Percentiles rank a stretch among this genome's conserved stretches.
These are phyloP conservation scores for Dinocampus coccinellae DNA, from an alignment of 2,888 invertebrate species.

Conservation along the genomic window DNA sequence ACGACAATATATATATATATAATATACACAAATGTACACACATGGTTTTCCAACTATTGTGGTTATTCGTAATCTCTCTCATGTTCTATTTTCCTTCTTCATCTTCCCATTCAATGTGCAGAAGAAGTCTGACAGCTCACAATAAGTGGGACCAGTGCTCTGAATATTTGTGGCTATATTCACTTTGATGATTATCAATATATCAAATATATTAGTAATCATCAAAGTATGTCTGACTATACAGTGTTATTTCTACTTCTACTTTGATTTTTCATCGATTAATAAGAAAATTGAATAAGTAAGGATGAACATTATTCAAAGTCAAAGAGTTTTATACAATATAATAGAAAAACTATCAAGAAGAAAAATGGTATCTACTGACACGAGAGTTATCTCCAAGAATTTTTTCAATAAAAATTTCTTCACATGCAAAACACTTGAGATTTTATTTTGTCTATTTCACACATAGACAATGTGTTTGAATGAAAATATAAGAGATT, in stretches of 20 bases:
- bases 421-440: neutral
- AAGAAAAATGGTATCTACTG: neutral
- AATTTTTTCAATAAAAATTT: neutral
- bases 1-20: too few species aligned
- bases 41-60: neutral
- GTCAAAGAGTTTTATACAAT: neutral
- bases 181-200: too few species aligned
- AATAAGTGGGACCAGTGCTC: conserved; percentile 8
- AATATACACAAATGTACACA: neutral
- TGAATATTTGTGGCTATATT: too few species aligned
- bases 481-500: neutral
- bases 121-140: conserved; percentile 14
- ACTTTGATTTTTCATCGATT: too few species aligned
- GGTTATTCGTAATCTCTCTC: neutral
- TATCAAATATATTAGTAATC: too few species aligned
- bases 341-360: neutral
- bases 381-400: neutral
- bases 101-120: conserved; percentile 3
- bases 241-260: too few species aligned
- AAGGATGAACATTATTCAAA: neutral
- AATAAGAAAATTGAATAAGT: neutral
- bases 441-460: neutral
- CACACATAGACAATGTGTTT: neutral
- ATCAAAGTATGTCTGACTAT: neutral
- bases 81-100: neutral